Percentiles rank a stretch among this genome's conserved stretches.
Conservation (phyloP, 2,113 vertebrate genomes). For the Calidris pygmaea region DNA sequence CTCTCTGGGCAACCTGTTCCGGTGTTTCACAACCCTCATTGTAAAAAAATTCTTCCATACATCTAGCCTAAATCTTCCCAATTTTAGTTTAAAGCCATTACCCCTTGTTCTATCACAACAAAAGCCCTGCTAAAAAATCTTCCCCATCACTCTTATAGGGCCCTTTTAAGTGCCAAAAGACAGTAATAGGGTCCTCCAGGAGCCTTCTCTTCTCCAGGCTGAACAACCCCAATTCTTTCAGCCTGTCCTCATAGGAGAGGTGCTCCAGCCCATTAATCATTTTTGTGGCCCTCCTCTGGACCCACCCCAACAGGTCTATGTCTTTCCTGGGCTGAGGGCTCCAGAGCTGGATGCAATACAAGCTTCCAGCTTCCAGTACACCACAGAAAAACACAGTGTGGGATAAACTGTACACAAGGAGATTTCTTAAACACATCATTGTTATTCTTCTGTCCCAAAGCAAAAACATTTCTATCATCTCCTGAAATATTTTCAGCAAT, state of each 20-base stretch:
- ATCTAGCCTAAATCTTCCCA: background rate
- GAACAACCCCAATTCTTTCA: background rate
- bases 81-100: background rate
- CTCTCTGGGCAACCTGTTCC: background rate
- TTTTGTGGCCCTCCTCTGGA: background rate
- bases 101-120: background rate
- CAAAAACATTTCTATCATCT: background rate
- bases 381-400: rapidly evolving
- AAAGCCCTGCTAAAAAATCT: background rate
- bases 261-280: too few relatives aligned
- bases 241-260: background rate
- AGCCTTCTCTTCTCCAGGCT: background rate
- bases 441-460: background rate
- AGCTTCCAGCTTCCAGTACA: background rate
- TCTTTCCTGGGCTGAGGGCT: background rate
- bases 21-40: background rate
- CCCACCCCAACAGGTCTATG: background rate
- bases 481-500: background rate
- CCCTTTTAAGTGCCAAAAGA: background rate
- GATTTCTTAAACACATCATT: background rate
- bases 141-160: background rate
- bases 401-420: background rate
- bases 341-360: background rate
- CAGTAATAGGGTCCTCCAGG: background rate
- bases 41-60: background rate